Conservation (phyloP, 2,797 vertebrate genomes). For the Rhinophrynus dorsalis region DNA sequence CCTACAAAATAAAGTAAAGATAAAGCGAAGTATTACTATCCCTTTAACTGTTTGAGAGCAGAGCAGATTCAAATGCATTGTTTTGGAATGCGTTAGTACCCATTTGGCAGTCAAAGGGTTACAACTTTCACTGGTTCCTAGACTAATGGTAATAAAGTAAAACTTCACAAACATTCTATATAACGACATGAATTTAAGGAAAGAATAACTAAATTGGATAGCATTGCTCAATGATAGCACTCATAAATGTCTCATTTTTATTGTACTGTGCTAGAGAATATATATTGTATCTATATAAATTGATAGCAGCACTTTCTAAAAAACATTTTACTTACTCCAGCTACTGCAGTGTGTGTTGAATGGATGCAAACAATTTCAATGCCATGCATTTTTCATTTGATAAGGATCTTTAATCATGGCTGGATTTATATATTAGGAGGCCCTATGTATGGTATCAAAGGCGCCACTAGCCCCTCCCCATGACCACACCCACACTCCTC, state of each 20-base stretch:
- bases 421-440: neutral
- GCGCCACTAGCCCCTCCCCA: too few species aligned
- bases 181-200: neutral
- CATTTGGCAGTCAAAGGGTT: too few species aligned
- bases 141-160: neutral
- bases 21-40: too few species aligned
- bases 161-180: neutral
- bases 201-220: slow-evolving; percentile 10
- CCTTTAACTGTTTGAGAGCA: too few species aligned
- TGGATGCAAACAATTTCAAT: neutral
- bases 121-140: too few species aligned
- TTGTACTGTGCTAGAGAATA: slow-evolving; percentile 6
- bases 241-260: slow-evolving; percentile 20
- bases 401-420: neutral
- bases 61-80: too few species aligned
- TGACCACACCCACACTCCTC: too few species aligned
- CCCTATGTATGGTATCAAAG: too few species aligned
- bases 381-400: neutral
- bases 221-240: slow-evolving; percentile 11
- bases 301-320: slow-evolving; percentile 20
- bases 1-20: too few species aligned
- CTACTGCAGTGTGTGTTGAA: slow-evolving; percentile 3
- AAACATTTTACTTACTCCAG: slow-evolving; percentile 1
- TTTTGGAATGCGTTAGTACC: too few species aligned
- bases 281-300: slow-evolving; percentile 32